Conservation (phyloP, 2,113 vertebrate genomes). For the Corynorhinus townsendii region DNA sequence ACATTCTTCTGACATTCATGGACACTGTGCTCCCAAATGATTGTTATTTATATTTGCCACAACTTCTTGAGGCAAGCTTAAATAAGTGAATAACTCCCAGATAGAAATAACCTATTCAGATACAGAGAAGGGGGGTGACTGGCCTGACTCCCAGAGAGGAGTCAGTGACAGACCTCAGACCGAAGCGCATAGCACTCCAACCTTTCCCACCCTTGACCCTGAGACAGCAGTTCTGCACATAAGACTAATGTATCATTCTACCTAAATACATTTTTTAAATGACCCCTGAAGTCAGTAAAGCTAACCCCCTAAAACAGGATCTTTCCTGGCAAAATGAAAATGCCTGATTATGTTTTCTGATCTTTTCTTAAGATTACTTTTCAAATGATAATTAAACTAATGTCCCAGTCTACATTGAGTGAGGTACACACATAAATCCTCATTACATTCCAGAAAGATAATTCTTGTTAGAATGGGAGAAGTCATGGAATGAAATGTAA, state of each 20-base stretch:
- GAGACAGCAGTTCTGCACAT: not conserved
- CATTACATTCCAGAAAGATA: not conserved
- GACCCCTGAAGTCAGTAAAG: not conserved
- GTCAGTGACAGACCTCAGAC: not conserved
- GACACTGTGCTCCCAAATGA: not conserved
- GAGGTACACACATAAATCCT: not conserved
- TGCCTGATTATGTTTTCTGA: not conserved
- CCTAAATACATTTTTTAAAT: not conserved
- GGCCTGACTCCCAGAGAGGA: not conserved
- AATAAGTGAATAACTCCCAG: conserved; percentile 26
- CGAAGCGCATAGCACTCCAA: not conserved
- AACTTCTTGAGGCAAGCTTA: not conserved
- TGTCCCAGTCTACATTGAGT: not conserved
- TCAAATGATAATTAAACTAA: not conserved
- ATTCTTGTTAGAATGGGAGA: not conserved
- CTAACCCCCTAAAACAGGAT: not conserved
- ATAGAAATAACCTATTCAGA: conserved; percentile 15
- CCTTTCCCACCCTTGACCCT: not conserved
- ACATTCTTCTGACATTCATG: not conserved
- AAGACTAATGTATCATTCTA: not conserved
- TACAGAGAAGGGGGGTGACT: not conserved
- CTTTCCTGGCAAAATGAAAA: not conserved
- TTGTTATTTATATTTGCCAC: conserved; percentile 17
- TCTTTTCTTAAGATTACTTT: conserved; percentile 11
- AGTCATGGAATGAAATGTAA: not conserved